Percentiles rank a stretch among this genome's conserved stretches.
phyloP scores from a whole-genome alignment of 2,113 vertebrate species.

The Sprattus sprattus region DNA sequence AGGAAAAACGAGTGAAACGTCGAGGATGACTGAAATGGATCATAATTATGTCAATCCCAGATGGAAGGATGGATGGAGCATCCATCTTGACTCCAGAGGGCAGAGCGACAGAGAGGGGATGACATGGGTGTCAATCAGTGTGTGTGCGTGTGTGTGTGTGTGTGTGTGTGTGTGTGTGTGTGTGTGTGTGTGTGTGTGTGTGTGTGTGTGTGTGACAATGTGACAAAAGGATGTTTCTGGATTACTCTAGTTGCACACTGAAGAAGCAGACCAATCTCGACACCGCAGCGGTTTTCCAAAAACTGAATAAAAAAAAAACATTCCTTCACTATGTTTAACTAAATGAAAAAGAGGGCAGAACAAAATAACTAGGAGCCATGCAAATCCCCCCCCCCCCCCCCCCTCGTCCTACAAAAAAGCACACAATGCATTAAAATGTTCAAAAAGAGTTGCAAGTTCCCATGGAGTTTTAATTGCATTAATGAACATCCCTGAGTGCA shows the following conservation, averaged over 20 bases:
- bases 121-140: neutral
- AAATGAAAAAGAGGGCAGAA: neutral
- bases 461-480: neutral
- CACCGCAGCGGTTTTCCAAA: neutral
- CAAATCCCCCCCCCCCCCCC: neutral
- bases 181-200: neutral
- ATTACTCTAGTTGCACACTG: neutral
- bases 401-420: neutral
- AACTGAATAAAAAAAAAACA: neutral
- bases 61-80: slow-evolving; percentile 3
- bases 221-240: neutral
- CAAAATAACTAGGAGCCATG: neutral
- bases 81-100: neutral
- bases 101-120: neutral
- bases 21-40: slow-evolving; percentile 24
- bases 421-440: no score
- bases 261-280: neutral
- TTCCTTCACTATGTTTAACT: neutral
- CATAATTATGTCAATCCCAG: slow-evolving; percentile 35
- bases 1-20: slow-evolving; percentile 28
- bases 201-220: neutral
- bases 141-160: slow-evolving; percentile 8
- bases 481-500: neutral
- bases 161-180: slow-evolving; percentile 13
- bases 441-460: neutral